Conservation (phyloP, 2,113 vertebrate species). For the Oceanites oceanicus region DNA sequence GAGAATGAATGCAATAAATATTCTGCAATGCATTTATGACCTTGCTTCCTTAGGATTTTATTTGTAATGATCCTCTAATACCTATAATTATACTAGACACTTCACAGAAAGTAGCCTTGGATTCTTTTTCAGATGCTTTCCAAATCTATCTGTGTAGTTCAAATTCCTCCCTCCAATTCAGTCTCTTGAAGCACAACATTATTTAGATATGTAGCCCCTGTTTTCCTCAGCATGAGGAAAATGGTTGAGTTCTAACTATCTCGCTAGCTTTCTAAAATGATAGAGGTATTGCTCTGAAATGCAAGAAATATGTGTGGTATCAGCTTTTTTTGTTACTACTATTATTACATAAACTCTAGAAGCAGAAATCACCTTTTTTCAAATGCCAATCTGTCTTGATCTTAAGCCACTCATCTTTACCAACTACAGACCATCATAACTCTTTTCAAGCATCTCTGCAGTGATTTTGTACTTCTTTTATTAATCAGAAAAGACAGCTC, state of each 20-base stretch:
- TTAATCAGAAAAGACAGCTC: not conserved
- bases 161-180: not conserved
- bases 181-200: not conserved
- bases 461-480: not conserved
- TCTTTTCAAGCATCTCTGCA: not conserved
- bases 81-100: not conserved
- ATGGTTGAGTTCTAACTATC: not conserved
- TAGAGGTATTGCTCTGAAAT: not conserved
- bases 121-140: conserved; percentile 1
- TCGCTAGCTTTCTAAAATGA: not conserved
- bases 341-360: not conserved
- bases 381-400: not conserved
- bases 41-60: not conserved
- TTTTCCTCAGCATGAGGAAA: not conserved
- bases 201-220: not conserved
- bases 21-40: not conserved
- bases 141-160: not conserved
- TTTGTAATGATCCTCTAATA: not conserved
- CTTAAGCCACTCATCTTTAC: not conserved
- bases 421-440: not conserved
- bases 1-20: not conserved
- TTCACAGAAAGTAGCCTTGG: not conserved
- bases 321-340: not conserved
- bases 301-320: not conserved
- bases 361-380: not conserved